Evolutionary conservation across 2,797 vertebrate genomes (phyloP).

Genomic region (Gastrophryne carolinensis): DNA sequence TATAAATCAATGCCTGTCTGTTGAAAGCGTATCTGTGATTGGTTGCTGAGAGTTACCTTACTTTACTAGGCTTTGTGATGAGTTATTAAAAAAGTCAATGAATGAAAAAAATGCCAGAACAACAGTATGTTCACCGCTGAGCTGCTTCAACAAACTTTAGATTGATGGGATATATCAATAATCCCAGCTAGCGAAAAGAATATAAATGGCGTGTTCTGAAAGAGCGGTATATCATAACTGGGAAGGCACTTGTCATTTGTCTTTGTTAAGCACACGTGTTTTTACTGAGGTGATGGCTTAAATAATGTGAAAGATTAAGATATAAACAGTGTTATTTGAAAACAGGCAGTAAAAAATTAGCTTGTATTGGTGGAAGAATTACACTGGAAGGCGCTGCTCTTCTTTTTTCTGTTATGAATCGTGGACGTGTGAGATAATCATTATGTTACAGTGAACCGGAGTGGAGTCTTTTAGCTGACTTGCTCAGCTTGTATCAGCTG

Average conservation of each 20-base stretch:
- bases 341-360: slow-evolving; percentile 23
- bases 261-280: slow-evolving; percentile 9
- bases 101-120: background rate
- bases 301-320: slow-evolving; percentile 18
- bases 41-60: no score
- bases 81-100: background rate
- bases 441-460: no score
- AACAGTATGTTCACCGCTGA: background rate
- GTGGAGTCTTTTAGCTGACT: no score
- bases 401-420: slow-evolving; percentile 16
- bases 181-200: slow-evolving; percentile 11
- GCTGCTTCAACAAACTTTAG: slow-evolving; percentile 30
- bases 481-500: no score
- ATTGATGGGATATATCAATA: slow-evolving; percentile 27
- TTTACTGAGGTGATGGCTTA: background rate
- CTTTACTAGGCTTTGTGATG: background rate
- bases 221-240: slow-evolving; percentile 11
- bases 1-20: no score
- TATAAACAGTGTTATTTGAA: slow-evolving; percentile 7
- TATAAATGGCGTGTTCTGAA: slow-evolving; percentile 24
- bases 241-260: slow-evolving; percentile 14
- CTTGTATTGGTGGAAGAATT: slow-evolving; percentile 11
- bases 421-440: background rate
- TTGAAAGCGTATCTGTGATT: no score
- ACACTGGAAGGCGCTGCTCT: background rate